These are phyloP conservation scores for Rhinoderma darwinii DNA, from an alignment of 2,113 vertebrate species.

Conservation along the genomic window DNA sequence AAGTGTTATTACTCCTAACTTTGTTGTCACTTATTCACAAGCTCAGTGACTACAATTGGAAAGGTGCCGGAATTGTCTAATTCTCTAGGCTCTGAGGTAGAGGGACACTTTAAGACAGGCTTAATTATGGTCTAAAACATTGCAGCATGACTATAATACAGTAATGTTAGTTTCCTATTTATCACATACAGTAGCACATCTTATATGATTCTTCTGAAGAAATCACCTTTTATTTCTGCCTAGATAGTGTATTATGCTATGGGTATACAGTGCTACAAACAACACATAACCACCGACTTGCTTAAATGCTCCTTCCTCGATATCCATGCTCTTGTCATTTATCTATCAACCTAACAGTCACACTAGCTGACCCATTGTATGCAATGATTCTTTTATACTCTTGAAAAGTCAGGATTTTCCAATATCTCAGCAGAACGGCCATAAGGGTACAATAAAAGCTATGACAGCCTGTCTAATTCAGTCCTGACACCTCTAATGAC, in stretches of 20 bases:
- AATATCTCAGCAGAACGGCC: slow-evolving; percentile 49
- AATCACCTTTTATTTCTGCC: background rate
- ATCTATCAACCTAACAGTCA: slow-evolving; percentile 34
- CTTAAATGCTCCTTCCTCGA: slow-evolving; percentile 9
- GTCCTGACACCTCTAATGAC: slow-evolving; percentile 54
- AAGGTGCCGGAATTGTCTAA: too few relatives aligned
- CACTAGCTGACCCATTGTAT: slow-evolving; percentile 44
- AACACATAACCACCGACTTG: slow-evolving; percentile 20
- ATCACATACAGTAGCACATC: background rate
- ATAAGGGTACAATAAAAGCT: slow-evolving; percentile 54
- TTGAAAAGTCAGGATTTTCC: slow-evolving; percentile 48
- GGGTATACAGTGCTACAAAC: slow-evolving; percentile 4
- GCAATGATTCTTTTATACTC: slow-evolving; percentile 35
- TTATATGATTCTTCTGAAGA: background rate
- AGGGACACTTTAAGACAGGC: background rate
- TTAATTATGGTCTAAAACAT: background rate
- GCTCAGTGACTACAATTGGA: too few relatives aligned
- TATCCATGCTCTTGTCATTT: slow-evolving; percentile 45
- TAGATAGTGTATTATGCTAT: background rate
- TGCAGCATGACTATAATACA: background rate
- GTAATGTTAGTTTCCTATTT: background rate
- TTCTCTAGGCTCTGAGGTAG: too few relatives aligned
- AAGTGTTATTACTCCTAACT: too few relatives aligned
- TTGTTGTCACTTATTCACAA: too few relatives aligned
- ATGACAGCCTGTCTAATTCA: slow-evolving; percentile 55